A percentile compares a stretch with the other conserved stretches of the same genome.
phyloP scores from a whole-genome alignment of 2,888 invertebrate genomes.

The Drosophila austrosaltans region DNA sequence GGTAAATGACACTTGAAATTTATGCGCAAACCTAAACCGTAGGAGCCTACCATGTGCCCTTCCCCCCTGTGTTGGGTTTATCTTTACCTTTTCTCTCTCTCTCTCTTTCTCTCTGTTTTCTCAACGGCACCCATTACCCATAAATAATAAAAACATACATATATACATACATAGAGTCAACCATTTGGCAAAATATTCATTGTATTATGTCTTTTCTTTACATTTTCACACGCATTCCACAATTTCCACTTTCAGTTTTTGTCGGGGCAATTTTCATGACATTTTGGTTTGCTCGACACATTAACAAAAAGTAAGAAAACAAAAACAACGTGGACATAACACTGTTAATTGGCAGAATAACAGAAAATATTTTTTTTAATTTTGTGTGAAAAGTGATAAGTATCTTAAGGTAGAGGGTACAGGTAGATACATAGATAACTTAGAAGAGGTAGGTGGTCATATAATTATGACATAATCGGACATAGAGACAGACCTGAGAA shows the following conservation, averaged over 20 bases:
- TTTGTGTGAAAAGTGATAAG: slow-evolving; percentile 70
- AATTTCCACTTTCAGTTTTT: slow-evolving; percentile 75
- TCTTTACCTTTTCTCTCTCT: slow-evolving; percentile 49
- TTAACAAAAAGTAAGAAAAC: slow-evolving; percentile 32
- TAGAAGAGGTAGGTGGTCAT: slow-evolving; percentile 49
- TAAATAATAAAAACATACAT: slow-evolving; percentile 51
- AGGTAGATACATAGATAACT: background rate
- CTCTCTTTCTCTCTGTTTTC: slow-evolving; percentile 39
- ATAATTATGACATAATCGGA: slow-evolving; percentile 66
- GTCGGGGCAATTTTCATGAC: slow-evolving; percentile 61
- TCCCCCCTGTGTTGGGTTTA: slow-evolving; percentile 32
- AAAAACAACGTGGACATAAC: slow-evolving; percentile 29
- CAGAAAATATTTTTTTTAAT: slow-evolving; percentile 63
- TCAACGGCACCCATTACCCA: slow-evolving; percentile 60
- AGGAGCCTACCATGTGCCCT: slow-evolving; percentile 27
- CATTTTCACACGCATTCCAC: slow-evolving; percentile 70
- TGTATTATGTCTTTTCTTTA: slow-evolving; percentile 47
- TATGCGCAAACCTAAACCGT: slow-evolving; percentile 69
- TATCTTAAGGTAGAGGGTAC: slow-evolving; percentile 58
- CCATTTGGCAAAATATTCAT: slow-evolving; percentile 56
- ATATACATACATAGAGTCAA: slow-evolving; percentile 35
- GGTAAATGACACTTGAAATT: slow-evolving; percentile 78
- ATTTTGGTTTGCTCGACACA: slow-evolving; percentile 50
- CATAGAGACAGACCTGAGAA: background rate
- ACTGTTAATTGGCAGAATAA: slow-evolving; percentile 62